Evolutionary conservation across 2,113 vertebrate species (phyloP), one percentile per base, ranked within the genome.

Genomic region (Synodontis membranacea): DNA sequence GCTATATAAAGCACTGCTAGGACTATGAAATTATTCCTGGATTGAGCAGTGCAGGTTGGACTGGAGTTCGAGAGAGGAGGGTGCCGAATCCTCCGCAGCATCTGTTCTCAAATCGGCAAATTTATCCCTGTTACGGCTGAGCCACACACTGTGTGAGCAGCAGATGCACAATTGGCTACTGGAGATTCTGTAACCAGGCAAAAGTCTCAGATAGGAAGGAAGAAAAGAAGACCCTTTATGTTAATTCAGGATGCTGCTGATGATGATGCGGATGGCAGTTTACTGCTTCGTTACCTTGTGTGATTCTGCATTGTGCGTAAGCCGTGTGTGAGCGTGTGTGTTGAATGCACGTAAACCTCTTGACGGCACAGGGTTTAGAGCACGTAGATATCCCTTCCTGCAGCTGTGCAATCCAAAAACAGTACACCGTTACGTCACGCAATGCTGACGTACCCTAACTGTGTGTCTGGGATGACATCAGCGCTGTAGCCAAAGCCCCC

Each of bases 371-470:
- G 72, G 72, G 21, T 81, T 68, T 79, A 37, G 39, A 39, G 66
- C 68, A 62, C 44, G 31, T 56, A 66, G 72, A 48, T 56, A n/a
- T 82, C 82, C 52, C 14, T 52, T 25, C 21, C 86, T 81, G 84
- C 81, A 81, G 86, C 50, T 80, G 28, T 86, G 90, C 89, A 93
- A 25, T 81, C 23, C 58, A 62, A 84, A 9, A 50, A 70, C 78
- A 52, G 12, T 7, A 82, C 83, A 68, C 78, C 52, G 54, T 94
- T 93, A 94, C 92, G 90, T 89, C 93, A 94, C 88, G 54, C 62
- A 54, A 17, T n/a, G 88, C 84, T 94, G 90, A 91, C 90, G 86
- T 91, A 83, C 87, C 75, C 79, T 86, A 88, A 37, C 48, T 85
- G 66, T 86, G 44, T 68, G 48, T 37, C 75, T 80, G 37, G 21